Evolutionary conservation across 2,113 vertebrate species (phyloP), one percentile per base, ranked within the genome.

Genomic region (Phycodurus eques): DNA sequence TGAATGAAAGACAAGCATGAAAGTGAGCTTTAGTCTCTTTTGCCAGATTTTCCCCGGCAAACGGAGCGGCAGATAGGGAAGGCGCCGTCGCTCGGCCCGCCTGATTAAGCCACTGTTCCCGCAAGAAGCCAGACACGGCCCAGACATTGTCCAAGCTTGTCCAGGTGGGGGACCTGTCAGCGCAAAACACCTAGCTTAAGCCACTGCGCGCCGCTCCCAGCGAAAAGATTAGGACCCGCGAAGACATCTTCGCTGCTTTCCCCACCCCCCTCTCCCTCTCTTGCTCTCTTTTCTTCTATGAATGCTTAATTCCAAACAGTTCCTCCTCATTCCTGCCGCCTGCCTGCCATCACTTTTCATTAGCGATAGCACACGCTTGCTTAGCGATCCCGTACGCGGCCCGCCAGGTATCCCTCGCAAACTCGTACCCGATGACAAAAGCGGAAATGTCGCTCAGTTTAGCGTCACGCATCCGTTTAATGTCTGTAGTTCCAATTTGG

Each of bases 1-100:
- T 90, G 91, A 93, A 93, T 93, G 93, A 93, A 91, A 94, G 92
- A 94, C 92, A 94, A 94, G 92, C 93, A 92, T 94, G 93, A 93
- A 94, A 92, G 92, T 93, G 89, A 89, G 92, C 90, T 93, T 93
- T 93, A 93, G 93, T 90, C 91, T 93, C 88, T 91, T 93, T 92
- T 22, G 6, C 90, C 91, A 92, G 92, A 92, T 56, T 60, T 61
- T 89, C 89, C 87, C 88, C 20, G 87, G 89, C 92, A 89, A 93
- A 92, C 88, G 89, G 86, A 90, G 87, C 90, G 82, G 88, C 92
- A 92, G 92, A 93, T 92, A 91, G 92, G 92, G 90, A 91, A 93
- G 93, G 91, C 93, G 93, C 90, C 88, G 92, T 92, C 91, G 93
- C 92, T 94, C 91, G 27, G 91, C 90, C 90, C 88, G 90, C 83